Conservation (phyloP, 1,140 invertebrate genomes). For the Drosophila lacteicornis region DNA sequence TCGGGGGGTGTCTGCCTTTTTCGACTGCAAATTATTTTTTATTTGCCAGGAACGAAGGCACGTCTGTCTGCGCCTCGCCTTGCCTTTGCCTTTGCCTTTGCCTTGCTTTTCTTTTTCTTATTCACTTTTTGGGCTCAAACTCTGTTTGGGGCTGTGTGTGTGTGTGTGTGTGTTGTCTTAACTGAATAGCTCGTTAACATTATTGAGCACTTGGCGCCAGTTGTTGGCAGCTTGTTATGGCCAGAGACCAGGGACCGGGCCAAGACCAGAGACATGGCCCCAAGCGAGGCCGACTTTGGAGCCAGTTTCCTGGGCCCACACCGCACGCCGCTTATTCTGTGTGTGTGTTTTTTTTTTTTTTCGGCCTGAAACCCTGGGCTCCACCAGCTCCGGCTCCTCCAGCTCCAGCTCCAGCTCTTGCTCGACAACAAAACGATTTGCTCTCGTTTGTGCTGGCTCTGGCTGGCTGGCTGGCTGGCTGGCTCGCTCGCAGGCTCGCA, state of each 20-base stretch:
- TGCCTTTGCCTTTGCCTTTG: conserved; percentile 31
- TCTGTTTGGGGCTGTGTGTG: conserved; percentile 25
- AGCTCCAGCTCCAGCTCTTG: conserved; percentile 16
- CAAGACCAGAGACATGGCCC: conserved; percentile 71
- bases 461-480: conserved; percentile 30
- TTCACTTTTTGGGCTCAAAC: conserved; percentile 14
- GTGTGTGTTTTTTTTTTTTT: neutral
- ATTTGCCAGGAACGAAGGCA: conserved; percentile 73
- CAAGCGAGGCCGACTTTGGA: conserved; percentile 63
- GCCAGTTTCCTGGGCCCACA: conserved; percentile 65
- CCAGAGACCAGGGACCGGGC: conserved; percentile 51
- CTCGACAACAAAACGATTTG: conserved; percentile 82
- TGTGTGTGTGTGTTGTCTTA: conserved; percentile 72
- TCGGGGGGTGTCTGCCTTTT: conserved; percentile 57
- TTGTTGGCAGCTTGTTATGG: conserved; percentile 84
- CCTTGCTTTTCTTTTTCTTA: conserved; percentile 26
- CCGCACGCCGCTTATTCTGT: conserved; percentile 58
- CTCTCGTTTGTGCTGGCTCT: conserved; percentile 77
- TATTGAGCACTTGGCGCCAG: conserved; percentile 85
- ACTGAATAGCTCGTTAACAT: conserved; percentile 85
- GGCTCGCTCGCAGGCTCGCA: neutral
- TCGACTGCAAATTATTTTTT: conserved; percentile 83
- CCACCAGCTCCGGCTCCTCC: neutral
- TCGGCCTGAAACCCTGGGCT: conserved; percentile 9
- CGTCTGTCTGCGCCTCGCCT: conserved; percentile 63